Conservation (phyloP, 2,797 vertebrate species). For the Rhincodon typus region DNA sequence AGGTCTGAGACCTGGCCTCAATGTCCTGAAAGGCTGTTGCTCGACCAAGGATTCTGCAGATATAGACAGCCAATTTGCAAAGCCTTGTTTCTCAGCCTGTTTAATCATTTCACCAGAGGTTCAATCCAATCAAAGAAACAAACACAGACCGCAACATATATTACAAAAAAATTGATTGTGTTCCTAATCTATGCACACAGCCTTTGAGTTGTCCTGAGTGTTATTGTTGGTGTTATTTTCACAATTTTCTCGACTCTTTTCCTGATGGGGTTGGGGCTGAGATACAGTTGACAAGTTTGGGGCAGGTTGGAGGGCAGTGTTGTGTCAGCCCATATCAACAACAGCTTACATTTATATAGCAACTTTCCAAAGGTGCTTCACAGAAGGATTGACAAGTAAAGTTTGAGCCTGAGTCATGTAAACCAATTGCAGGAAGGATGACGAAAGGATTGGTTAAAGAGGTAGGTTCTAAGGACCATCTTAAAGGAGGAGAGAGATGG, state of each 20-base stretch:
- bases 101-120: neutral
- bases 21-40: neutral
- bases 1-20: neutral
- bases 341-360: neutral
- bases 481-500: neutral
- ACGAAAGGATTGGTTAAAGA: neutral
- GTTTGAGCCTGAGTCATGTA: neutral
- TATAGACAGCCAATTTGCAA: neutral
- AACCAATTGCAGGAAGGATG: neutral
- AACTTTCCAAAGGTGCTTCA: neutral
- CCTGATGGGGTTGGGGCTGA: neutral
- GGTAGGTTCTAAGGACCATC: neutral
- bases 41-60: neutral
- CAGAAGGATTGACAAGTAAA: neutral
- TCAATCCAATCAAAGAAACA: neutral
- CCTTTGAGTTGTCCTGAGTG: neutral
- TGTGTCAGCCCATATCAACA: neutral
- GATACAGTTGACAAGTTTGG: too few species aligned
- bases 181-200: neutral
- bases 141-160: neutral
- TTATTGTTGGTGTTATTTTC: neutral
- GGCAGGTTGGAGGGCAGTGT: neutral
- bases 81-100: neutral
- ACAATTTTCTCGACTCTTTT: neutral
- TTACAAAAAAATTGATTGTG: neutral